These are phyloP conservation scores for Xiphophorus maculatus DNA, from an alignment of 2,113 vertebrate species.

Conservation along the genomic window DNA sequence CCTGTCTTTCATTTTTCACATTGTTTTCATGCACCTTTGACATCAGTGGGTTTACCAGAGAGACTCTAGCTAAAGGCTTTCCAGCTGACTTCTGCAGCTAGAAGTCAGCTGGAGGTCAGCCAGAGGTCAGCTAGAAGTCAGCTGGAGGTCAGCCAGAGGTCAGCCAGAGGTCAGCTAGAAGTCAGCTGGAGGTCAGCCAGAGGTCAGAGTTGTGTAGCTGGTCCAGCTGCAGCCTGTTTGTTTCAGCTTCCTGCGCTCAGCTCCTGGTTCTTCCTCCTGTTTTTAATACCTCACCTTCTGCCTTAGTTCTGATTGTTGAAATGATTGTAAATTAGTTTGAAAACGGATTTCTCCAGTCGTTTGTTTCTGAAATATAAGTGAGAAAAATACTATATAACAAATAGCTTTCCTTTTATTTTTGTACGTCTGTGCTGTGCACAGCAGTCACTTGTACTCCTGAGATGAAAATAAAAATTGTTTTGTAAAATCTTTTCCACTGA, in stretches of 20 bases:
- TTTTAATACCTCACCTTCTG: conserved; percentile 88
- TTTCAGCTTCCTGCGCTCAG: conserved; percentile 82
- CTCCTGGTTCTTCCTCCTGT: conserved; percentile 67
- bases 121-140: too few relatives aligned
- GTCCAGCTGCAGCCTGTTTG: conserved; percentile 45
- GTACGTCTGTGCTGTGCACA: conserved; percentile 98
- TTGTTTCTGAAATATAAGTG: conserved; percentile 81
- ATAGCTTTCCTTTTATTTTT: conserved; percentile 92
- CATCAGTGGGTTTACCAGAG: too few relatives aligned
- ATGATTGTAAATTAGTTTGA: conserved; percentile 87
- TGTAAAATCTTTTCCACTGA: conserved; percentile 77
- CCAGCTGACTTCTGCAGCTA: too few relatives aligned
- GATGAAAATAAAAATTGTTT: conserved; percentile 86
- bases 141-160: too few relatives aligned
- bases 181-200: too few relatives aligned
- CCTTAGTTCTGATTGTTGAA: conserved; percentile 83
- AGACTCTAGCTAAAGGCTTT: too few relatives aligned
- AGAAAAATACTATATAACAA: conserved; percentile 83
- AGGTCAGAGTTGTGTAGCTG: conserved; percentile 33
- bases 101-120: too few relatives aligned
- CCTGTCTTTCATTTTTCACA: too few relatives aligned
- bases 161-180: fast-evolving
- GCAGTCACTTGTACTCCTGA: conserved; percentile 87
- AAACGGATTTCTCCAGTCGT: conserved; percentile 84
- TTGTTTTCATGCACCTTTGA: too few relatives aligned